Percentiles rank a stretch among this genome's conserved stretches.
These are phyloP conservation scores for Masticophis lateralis DNA, from an alignment of 2,797 vertebrate genomes.

Conservation along the genomic window DNA sequence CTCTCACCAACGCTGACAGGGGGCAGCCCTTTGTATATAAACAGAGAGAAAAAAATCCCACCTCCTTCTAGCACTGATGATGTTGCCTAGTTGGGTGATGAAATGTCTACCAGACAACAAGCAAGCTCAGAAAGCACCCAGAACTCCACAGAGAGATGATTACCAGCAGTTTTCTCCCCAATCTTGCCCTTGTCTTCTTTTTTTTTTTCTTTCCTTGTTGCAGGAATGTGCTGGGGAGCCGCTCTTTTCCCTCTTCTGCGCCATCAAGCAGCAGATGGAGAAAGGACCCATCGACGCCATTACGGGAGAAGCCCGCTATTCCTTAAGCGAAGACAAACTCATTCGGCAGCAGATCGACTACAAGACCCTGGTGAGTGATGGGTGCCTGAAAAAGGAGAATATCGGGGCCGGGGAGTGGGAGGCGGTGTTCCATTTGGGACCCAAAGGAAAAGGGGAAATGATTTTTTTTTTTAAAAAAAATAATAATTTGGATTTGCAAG, in stretches of 20 bases:
- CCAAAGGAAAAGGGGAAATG: background rate
- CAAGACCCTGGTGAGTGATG: constrained; percentile 89
- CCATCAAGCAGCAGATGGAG: constrained; percentile 99
- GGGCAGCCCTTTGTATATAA: background rate
- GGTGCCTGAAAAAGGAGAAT: background rate
- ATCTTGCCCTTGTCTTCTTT: background rate
- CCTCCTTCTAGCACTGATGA: background rate
- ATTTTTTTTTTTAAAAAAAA: too few species aligned
- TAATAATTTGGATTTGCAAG: too few species aligned
- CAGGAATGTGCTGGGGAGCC: constrained; percentile 97
- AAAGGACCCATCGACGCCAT: constrained; percentile 97
- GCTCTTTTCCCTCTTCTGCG: constrained; percentile 94
- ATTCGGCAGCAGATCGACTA: constrained; percentile 99
- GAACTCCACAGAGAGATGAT: too few species aligned
- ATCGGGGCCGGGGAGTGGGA: too few species aligned
- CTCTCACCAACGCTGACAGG: background rate
- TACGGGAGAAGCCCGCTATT: constrained; percentile 95
- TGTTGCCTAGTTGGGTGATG: background rate
- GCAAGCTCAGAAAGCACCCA: fast-evolving
- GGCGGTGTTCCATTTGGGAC: background rate
- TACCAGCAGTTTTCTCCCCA: too few species aligned
- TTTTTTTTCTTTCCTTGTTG: background rate
- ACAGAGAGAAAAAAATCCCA: background rate
- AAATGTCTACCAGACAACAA: background rate
- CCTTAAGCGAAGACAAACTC: constrained; percentile 96